phyloP scores from a whole-genome alignment of 2,113 vertebrate species.

The Oreochromis aureus region DNA sequence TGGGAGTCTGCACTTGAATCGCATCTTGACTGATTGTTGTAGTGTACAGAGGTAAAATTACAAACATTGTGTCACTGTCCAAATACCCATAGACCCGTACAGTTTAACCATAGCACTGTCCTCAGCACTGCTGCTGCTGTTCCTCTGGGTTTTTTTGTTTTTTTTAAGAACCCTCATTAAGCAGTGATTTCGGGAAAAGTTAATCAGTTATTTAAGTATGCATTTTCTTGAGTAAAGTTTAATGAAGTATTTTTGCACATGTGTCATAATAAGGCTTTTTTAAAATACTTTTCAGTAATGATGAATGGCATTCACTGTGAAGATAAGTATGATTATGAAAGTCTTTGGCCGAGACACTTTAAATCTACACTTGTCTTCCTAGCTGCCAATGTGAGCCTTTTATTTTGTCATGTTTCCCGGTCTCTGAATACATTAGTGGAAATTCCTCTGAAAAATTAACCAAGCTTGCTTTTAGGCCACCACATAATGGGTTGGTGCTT shows the following conservation, averaged over 20 bases:
- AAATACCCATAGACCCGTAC: not conserved
- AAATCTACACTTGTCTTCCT: constrained; percentile 31
- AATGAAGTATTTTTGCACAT: not conserved
- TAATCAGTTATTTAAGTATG: not conserved
- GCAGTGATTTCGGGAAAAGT: not conserved
- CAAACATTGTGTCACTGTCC: not conserved
- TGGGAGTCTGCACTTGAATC: not conserved
- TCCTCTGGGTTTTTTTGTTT: rapidly evolving
- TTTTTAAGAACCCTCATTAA: not conserved
- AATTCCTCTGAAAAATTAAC: constrained; percentile 64
- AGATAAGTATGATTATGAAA: constrained; percentile 36
- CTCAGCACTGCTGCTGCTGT: not conserved
- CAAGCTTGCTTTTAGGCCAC: constrained; percentile 55
- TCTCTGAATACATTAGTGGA: constrained; percentile 58
- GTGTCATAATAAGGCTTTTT: not conserved
- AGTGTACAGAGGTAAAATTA: not conserved
- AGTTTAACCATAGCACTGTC: not conserved
- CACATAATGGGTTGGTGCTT: constrained; percentile 59
- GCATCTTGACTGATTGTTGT: not conserved
- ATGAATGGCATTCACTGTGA: constrained; percentile 7
- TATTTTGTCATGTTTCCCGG: constrained; percentile 50
- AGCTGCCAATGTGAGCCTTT: constrained; percentile 40
- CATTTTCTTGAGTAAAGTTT: not conserved
- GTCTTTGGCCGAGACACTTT: constrained; percentile 12
- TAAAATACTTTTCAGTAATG: not conserved